Evolutionary conservation across 1,140 invertebrate species (phyloP), one percentile per base, ranked within the genome.

Genomic region (Drosophila equinoxialis): DNA sequence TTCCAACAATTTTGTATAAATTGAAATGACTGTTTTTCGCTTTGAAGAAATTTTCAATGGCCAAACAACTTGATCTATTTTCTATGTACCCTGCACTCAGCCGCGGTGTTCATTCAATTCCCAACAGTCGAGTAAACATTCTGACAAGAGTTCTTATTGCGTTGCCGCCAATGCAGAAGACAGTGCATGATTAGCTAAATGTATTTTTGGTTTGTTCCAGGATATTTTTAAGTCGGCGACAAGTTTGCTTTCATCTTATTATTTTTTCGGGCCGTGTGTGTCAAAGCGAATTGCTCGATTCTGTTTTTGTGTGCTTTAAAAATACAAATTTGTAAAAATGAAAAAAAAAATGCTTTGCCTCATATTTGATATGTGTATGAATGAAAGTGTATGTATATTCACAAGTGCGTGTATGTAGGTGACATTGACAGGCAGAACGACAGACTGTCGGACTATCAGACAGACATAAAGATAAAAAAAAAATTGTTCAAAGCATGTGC

Each of bases 401-500:
- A 39, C n/a, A 39, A 3, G 11, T 39, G 11, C 10, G 37, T 39
- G 45, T 23, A 23, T 51, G 7, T 51, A 23, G 45, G 45, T 51
- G 45, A 51, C 45, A 51, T 8, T 51, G 45, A 51, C 45, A 23
- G 45, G 0, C 45, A 51, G 8, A 23, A 8, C 17, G 17, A 45
- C 0, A 14, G 13, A 45, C n/a, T 14, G 14, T 6, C 42, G 7
- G n/a, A 23, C 45, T 10, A 10, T 11, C 17, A 11, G 45, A 11
- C 17, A 51, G 45, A 23, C 7, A 51, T 3, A 48, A 8, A 48
- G 14, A 23, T 55, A 71, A 64, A 51, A 51, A 20, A 76, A 63
- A 65, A 42, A 66, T 67, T 58, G 58, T 33, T 77, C 63, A 67
- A 66, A 71, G 72, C 68, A 33, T 45, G 48, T 70, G 74, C 51